A percentile compares a stretch with the other conserved stretches of the same genome.
Conservation (phyloP, 2,888 invertebrate species). For the Suillia variegata region DNA sequence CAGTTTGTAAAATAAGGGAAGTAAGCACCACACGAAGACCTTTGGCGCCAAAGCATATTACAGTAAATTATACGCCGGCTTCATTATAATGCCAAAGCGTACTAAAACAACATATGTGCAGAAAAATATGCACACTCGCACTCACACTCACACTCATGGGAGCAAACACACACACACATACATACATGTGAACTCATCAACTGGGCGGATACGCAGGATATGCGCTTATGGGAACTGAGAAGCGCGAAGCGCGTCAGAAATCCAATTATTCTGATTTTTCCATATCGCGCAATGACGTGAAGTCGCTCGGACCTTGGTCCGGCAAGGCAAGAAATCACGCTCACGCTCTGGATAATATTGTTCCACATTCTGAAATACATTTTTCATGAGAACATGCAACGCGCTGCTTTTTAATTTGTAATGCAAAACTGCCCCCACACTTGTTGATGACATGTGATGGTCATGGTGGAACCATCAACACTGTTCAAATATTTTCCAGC, state of each 20-base stretch:
- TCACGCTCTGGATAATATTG: neutral
- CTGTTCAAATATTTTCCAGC: no score
- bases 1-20: no score
- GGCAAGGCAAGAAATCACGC: neutral
- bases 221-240: neutral
- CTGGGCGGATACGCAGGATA: neutral
- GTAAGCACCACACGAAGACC: neutral
- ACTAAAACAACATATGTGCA: neutral
- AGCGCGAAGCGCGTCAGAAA: slow-evolving; percentile 37
- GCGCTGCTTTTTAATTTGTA: no score
- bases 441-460: no score
- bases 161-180: neutral
- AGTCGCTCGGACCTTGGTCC: neutral
- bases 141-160: neutral
- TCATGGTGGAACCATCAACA: no score
- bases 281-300: slow-evolving; percentile 7
- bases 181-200: no score
- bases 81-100: neutral
- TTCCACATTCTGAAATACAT: no score
- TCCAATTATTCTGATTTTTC: slow-evolving; percentile 46
- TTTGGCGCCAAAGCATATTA: slow-evolving; percentile 7
- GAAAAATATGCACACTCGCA: neutral
- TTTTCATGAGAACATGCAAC: no score
- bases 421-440: no score
- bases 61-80: slow-evolving; percentile 1